Percentiles rank a stretch among this genome's conserved stretches.
phyloP scores from a whole-genome alignment of 2,888 invertebrate species.

The Dasysyrphus tricinctus region DNA sequence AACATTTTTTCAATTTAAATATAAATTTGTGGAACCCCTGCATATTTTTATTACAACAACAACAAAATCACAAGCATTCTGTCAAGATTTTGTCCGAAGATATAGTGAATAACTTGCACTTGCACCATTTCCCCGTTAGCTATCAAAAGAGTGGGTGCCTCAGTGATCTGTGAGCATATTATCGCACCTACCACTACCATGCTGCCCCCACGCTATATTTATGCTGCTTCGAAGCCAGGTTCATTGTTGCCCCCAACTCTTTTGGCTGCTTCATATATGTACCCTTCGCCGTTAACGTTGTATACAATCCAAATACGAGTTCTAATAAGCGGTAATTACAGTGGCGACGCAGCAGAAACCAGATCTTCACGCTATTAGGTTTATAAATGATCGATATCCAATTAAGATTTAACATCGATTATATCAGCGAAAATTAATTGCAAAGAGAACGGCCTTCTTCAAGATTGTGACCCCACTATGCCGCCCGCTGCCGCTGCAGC shows the following conservation, averaged over 20 bases:
- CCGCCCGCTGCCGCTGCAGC: neutral
- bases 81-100: conserved; percentile 47
- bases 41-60: conserved; percentile 23
- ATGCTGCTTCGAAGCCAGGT: neutral
- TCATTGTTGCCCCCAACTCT: no score
- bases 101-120: conserved; percentile 43
- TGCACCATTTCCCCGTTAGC: conserved; percentile 53
- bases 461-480: conserved; percentile 22
- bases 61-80: conserved; percentile 42
- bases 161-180: conserved; percentile 60
- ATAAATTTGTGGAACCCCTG: neutral
- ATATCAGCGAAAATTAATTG: conserved; percentile 75
- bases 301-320: conserved; percentile 67
- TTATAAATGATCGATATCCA: conserved; percentile 75
- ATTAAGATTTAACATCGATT: conserved; percentile 76
- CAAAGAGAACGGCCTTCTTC: conserved; percentile 73
- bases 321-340: conserved; percentile 73
- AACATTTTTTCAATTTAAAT: conserved; percentile 8
- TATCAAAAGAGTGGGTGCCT: conserved; percentile 61
- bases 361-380: conserved; percentile 75
- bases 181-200: conserved; percentile 57
- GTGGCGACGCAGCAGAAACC: conserved; percentile 74
- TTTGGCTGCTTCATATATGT: neutral
- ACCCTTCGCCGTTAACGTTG: neutral
- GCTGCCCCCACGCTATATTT: neutral